These are phyloP conservation scores for Anniella stebbinsi DNA, from an alignment of 2,797 vertebrate species.

Conservation along the genomic window DNA sequence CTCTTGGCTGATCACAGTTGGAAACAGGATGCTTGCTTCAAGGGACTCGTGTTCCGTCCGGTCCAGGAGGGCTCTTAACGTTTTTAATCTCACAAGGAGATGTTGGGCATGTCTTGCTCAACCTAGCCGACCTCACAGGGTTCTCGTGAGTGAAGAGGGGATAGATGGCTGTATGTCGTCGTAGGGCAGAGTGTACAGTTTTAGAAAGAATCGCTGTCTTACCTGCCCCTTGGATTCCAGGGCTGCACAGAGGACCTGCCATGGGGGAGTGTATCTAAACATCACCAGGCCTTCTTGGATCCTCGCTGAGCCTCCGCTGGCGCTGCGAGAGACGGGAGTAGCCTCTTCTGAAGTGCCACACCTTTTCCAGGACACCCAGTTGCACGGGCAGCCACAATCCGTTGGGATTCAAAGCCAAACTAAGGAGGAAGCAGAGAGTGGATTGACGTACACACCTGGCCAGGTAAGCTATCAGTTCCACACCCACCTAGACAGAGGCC, in stretches of 20 bases:
- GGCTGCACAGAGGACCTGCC: conserved; percentile 74
- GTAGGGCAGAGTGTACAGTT: not conserved
- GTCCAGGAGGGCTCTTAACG: not conserved
- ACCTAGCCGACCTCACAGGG: not conserved
- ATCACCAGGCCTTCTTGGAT: conserved; percentile 21
- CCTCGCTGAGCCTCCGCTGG: no score
- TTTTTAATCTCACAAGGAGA: not conserved
- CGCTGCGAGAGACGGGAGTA: not conserved
- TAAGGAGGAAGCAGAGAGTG: not conserved
- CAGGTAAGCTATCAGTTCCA: not conserved
- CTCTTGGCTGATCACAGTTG: not conserved
- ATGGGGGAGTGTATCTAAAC: conserved; percentile 71
- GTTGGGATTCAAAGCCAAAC: not conserved
- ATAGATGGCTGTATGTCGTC: not conserved
- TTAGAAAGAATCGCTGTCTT: conserved; percentile 26
- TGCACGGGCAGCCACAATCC: not conserved
- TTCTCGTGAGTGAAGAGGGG: not conserved
- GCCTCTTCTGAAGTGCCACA: not conserved
- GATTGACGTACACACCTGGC: not conserved
- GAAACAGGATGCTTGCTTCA: not conserved
- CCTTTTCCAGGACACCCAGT: no score
- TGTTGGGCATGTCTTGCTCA: not conserved
- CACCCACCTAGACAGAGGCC: not conserved
- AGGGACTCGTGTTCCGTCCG: no score
- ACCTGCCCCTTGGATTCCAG: conserved; percentile 74